Evolutionary conservation across 2,888 invertebrate species (phyloP).

Genomic region (Cheiracanthium punctorium): DNA sequence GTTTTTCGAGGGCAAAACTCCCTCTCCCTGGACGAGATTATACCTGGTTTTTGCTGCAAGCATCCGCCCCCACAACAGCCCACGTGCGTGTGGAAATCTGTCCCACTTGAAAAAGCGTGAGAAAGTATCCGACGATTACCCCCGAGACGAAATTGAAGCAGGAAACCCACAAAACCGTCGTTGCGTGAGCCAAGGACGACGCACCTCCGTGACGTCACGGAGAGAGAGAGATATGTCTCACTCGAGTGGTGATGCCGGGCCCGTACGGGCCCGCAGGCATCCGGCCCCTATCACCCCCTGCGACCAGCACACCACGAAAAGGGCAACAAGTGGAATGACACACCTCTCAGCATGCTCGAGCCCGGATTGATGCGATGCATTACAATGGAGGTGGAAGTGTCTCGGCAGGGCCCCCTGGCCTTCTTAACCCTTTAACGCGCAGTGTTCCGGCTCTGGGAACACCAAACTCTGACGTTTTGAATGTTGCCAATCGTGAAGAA

Average conservation of each 20-base stretch:
- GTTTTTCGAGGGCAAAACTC: too few relatives aligned
- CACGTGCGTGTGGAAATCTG: background rate
- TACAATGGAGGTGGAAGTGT: too few relatives aligned
- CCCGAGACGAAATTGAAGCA: conserved; percentile 30
- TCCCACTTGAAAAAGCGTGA: conserved; percentile 37
- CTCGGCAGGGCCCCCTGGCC: too few relatives aligned
- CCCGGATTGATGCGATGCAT: too few relatives aligned
- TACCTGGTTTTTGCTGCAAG: too few relatives aligned
- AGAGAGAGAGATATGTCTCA: too few relatives aligned
- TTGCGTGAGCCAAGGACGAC: conserved; percentile 38
- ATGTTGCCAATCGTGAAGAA: too few relatives aligned
- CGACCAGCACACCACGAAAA: background rate
- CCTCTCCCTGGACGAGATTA: too few relatives aligned
- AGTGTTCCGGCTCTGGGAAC: too few relatives aligned
- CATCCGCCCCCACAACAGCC: conserved; percentile 8
- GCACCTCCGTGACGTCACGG: conserved; percentile 34
- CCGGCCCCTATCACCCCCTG: conserved; percentile 11
- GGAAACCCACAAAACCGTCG: conserved; percentile 54
- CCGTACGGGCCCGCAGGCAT: conserved; percentile 12
- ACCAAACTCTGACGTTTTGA: too few relatives aligned
- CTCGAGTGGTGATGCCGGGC: conserved; percentile 33
- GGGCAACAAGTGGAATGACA: background rate
- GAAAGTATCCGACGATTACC: conserved; percentile 34
- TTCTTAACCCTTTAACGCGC: too few relatives aligned
- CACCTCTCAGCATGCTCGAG: background rate